Conservation (phyloP, 2,888 invertebrate species). For the Bimastos eiseni region DNA sequence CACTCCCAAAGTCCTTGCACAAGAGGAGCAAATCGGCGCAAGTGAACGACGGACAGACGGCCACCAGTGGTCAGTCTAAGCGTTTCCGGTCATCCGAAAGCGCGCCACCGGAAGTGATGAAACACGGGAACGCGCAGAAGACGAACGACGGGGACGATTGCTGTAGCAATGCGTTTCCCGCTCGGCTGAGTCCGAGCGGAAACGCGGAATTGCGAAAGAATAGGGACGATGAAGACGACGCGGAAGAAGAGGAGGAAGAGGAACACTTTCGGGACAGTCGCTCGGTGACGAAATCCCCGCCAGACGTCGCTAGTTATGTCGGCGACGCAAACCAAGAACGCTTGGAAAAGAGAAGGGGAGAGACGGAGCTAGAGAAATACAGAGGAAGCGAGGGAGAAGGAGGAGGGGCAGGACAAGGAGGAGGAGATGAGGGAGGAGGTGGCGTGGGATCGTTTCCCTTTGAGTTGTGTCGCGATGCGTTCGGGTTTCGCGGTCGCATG, state of each 20-base stretch:
- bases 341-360: background rate
- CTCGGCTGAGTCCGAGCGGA: background rate
- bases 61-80: background rate
- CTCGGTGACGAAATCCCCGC: background rate
- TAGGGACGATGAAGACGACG: background rate
- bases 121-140: background rate
- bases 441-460: background rate
- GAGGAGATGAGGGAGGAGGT: background rate
- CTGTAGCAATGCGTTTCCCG: background rate
- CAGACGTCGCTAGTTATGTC: background rate
- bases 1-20: background rate
- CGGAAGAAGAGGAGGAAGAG: background rate
- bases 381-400: background rate
- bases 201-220: background rate
- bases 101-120: conserved; percentile 18
- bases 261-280: background rate
- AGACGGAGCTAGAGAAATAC: background rate
- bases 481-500: background rate
- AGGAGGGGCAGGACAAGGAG: background rate
- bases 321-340: background rate
- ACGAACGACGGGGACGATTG: background rate
- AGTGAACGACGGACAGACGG: background rate
- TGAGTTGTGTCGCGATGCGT: background rate
- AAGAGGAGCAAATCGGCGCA: conserved; percentile 19
- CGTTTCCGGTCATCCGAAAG: background rate